Percentiles rank a stretch among this genome's conserved stretches.
phyloP scores from a whole-genome alignment of 2,797 vertebrate genomes.

The Tinamus major region DNA sequence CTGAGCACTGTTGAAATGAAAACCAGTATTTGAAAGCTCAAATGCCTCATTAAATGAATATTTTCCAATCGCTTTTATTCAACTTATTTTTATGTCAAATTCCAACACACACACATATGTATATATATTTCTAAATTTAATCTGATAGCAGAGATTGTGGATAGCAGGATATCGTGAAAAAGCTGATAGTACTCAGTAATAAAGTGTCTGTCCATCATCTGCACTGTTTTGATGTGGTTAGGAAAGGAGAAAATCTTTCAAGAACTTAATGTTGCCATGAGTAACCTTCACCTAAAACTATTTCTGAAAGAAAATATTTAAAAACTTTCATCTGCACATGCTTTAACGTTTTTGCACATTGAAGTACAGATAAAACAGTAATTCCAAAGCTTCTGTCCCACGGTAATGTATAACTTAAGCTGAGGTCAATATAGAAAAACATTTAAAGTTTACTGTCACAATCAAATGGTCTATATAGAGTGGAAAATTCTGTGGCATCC shows the following conservation, averaged over 20 bases:
- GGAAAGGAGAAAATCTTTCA: not conserved
- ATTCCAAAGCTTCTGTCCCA: not conserved
- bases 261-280: not conserved
- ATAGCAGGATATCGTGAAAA: conserved; percentile 13
- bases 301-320: not conserved
- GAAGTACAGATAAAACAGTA: not conserved
- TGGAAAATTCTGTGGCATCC: not conserved
- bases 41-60: not conserved
- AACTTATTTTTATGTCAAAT: not conserved
- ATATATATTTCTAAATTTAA: not conserved
- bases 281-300: not conserved
- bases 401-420: not conserved
- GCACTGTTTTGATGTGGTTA: not conserved
- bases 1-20: conserved; percentile 1
- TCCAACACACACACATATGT: not conserved
- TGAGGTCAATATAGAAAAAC: not conserved
- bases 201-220: conserved; percentile 18
- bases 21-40: conserved; percentile 3
- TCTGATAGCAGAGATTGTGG: not conserved
- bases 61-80: conserved; percentile 25
- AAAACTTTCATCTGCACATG: not conserved
- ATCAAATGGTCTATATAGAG: not conserved
- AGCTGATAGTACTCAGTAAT: not conserved
- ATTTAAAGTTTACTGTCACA: not conserved
- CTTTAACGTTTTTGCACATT: not conserved